These are phyloP conservation scores for Sisyra nigra DNA, from an alignment of 2,888 invertebrate species.

Conservation along the genomic window DNA sequence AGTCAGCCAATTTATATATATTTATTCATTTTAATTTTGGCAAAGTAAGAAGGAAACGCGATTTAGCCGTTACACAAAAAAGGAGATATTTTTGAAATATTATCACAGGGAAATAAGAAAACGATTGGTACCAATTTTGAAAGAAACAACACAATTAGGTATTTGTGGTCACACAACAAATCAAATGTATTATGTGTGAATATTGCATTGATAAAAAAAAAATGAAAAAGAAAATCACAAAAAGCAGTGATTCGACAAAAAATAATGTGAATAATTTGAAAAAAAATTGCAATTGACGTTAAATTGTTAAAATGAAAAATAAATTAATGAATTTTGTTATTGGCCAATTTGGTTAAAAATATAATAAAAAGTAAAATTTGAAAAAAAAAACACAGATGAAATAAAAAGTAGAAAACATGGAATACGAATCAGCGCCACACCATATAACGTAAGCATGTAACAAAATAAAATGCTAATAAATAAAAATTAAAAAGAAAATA, in stretches of 20 bases:
- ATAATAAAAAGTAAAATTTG: background rate
- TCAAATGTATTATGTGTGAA: too few species aligned
- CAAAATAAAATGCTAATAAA: conserved; percentile 23
- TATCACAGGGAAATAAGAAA: conserved; percentile 13
- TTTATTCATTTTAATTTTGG: conserved; percentile 11
- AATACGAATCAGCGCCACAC: conserved; percentile 12
- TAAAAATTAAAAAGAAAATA: conserved; percentile 2
- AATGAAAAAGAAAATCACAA: conserved; percentile 6
- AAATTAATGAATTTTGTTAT: background rate
- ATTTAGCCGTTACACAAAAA: conserved; percentile 10
- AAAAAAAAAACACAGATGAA: conserved; percentile 1
- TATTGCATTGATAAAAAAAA: conserved; percentile 9
- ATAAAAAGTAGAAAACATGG: conserved; percentile 6
- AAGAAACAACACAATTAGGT: conserved; percentile 16
- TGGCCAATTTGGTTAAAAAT: conserved; percentile 1
- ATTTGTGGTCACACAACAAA: too few species aligned
- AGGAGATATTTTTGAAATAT: conserved; percentile 10
- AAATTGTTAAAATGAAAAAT: too few species aligned
- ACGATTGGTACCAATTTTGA: conserved; percentile 15
- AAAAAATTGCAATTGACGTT: background rate
- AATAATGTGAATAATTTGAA: too few species aligned
- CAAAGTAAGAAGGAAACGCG: conserved; percentile 3
- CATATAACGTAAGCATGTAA: conserved; percentile 28
- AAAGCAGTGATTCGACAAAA: conserved; percentile 1
- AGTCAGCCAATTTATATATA: conserved; percentile 18